These are phyloP conservation scores for Himalopsyche kuldschensis DNA, from an alignment of 2,888 invertebrate species.

Conservation along the genomic window DNA sequence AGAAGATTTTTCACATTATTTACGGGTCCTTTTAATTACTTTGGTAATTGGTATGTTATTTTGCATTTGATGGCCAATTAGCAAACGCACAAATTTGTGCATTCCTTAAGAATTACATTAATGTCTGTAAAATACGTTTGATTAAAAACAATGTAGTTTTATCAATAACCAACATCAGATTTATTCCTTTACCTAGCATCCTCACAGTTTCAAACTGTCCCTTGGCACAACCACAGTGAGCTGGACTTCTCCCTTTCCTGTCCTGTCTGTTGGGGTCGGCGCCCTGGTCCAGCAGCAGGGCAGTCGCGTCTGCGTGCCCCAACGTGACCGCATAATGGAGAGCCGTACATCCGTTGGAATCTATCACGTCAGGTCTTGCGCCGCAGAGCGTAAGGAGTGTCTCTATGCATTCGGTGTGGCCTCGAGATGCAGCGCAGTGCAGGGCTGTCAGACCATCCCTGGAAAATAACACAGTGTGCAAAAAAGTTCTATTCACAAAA, in stretches of 20 bases:
- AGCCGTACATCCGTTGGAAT: conserved; percentile 94
- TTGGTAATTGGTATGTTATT: no score
- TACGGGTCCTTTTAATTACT: no score
- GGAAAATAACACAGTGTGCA: conserved; percentile 42
- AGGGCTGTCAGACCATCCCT: conserved; percentile 94
- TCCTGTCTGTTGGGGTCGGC: conserved; percentile 93
- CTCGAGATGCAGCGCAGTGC: conserved; percentile 96
- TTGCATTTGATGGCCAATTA: no score
- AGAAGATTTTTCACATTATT: no score
- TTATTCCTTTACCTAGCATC: conserved; percentile 57
- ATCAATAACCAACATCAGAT: not conserved
- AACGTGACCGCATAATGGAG: conserved; percentile 95
- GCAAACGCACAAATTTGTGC: no score
- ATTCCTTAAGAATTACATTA: no score
- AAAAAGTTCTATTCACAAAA: no score
- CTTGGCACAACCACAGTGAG: conserved; percentile 94
- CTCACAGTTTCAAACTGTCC: conserved; percentile 90
- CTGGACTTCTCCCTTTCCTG: conserved; percentile 87
- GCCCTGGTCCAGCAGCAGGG: conserved; percentile 83
- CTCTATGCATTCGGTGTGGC: conserved; percentile 90
- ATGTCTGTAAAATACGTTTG: no score
- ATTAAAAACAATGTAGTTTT: not conserved
- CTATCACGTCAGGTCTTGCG: conserved; percentile 84
- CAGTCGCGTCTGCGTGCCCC: conserved; percentile 93
- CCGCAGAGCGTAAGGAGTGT: conserved; percentile 85